These are phyloP conservation scores for Desmodus rotundus DNA, from an alignment of 2,113 vertebrate species.

Conservation along the genomic window DNA sequence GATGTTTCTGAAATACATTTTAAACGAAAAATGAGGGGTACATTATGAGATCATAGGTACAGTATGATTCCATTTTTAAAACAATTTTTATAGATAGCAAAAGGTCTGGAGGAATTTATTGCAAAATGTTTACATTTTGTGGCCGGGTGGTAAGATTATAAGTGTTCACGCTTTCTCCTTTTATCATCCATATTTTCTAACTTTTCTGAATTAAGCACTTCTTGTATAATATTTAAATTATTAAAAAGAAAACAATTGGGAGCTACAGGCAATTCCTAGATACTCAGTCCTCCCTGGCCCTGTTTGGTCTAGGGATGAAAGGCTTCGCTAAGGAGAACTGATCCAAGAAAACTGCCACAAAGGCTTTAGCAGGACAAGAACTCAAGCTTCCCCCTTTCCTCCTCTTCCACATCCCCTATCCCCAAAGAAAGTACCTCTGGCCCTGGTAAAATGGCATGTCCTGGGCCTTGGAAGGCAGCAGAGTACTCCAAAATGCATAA, in stretches of 20 bases:
- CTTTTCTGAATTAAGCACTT: not conserved
- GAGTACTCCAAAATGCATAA: not conserved
- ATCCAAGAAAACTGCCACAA: not conserved
- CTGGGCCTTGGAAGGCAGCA: not conserved
- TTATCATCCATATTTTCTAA: not conserved
- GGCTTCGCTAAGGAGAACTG: not conserved
- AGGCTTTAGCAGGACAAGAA: not conserved
- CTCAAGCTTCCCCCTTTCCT: not conserved
- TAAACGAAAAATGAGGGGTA: not conserved
- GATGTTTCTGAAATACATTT: not conserved
- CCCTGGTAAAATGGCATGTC: not conserved
- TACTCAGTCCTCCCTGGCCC: not conserved
- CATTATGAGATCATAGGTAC: not conserved
- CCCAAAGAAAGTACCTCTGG: not conserved
- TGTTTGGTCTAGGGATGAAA: not conserved
- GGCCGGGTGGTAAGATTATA: not conserved
- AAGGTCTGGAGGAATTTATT: slow-evolving; percentile 15
- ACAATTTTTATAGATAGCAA: not conserved
- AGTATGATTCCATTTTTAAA: not conserved
- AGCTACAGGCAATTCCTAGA: not conserved
- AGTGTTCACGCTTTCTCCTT: not conserved
- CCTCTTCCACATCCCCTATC: not conserved
- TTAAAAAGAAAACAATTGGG: slow-evolving; percentile 6
- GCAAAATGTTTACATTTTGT: slow-evolving; percentile 17
- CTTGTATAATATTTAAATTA: not conserved